Percentiles rank a stretch among this genome's conserved stretches.
phyloP scores from a whole-genome alignment of 2,888 invertebrate species.

The Machimus atricapillus region DNA sequence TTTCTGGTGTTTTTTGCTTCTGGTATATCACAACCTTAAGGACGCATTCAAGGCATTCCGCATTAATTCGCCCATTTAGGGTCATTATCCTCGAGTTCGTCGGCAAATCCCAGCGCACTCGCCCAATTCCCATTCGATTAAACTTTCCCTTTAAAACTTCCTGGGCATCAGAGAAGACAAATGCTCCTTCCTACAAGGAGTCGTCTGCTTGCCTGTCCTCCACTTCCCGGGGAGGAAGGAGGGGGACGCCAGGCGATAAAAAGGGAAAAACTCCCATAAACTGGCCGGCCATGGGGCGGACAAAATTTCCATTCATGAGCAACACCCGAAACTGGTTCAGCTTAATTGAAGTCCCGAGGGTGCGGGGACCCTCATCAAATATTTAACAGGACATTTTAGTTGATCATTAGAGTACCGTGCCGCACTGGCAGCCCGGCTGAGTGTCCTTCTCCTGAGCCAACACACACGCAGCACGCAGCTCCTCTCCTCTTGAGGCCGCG shows the following conservation, averaged over 20 bases:
- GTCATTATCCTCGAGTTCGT: background rate
- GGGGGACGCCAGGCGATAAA: background rate
- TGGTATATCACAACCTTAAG: background rate
- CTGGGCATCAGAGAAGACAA: background rate
- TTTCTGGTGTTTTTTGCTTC: too few relatives aligned
- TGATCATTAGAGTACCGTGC: slow-evolving; percentile 44
- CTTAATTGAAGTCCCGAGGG: slow-evolving; percentile 38
- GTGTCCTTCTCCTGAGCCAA: slow-evolving; percentile 5
- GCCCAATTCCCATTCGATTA: background rate
- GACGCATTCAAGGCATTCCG: background rate
- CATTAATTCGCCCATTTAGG: background rate
- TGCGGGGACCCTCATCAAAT: slow-evolving; percentile 44
- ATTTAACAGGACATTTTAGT: slow-evolving; percentile 48
- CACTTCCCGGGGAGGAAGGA: background rate
- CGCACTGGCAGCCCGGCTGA: background rate
- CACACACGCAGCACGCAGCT: background rate
- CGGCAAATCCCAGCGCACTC: background rate
- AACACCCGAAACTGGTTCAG: slow-evolving; percentile 32
- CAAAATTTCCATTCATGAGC: slow-evolving; percentile 27
- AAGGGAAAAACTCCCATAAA: background rate
- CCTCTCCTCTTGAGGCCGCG: background rate
- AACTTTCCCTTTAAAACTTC: background rate
- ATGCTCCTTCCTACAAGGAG: background rate
- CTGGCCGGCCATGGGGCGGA: slow-evolving; percentile 20
- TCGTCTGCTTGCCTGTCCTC: background rate